These are phyloP conservation scores for Picus viridis DNA, from an alignment of 2,797 vertebrate genomes.

Conservation along the genomic window DNA sequence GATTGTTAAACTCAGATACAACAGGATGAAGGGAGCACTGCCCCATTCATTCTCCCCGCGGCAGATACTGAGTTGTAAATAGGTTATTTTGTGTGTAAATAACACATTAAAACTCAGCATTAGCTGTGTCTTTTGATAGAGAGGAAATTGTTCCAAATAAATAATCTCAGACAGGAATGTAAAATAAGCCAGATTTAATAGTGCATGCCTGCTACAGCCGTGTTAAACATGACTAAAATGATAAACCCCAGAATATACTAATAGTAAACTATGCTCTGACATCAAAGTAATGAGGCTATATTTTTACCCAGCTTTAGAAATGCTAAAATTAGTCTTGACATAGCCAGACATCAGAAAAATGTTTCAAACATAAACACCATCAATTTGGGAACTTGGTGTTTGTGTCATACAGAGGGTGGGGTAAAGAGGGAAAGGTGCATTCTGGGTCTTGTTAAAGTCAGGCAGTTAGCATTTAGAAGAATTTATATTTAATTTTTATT, in stretches of 20 bases:
- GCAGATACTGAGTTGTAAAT: constrained; percentile 87
- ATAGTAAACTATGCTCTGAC: constrained; percentile 85
- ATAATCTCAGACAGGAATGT: constrained; percentile 91
- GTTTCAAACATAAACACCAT: constrained; percentile 77
- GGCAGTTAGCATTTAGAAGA: constrained; percentile 38
- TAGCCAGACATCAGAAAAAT: constrained; percentile 80
- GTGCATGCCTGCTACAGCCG: constrained; percentile 79
- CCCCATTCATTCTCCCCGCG: constrained; percentile 88
- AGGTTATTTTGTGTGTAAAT: constrained; percentile 98
- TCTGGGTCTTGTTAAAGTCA: constrained; percentile 46
- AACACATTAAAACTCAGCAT: constrained; percentile 98
- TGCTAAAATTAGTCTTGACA: constrained; percentile 83
- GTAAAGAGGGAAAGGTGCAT: constrained; percentile 48
- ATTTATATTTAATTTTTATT: constrained; percentile 60
- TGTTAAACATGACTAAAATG: constrained; percentile 93
- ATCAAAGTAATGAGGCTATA: constrained; percentile 83
- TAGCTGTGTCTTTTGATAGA: constrained; percentile 91
- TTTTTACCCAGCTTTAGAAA: constrained; percentile 84
- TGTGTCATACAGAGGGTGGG: constrained; percentile 11
- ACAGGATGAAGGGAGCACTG: constrained; percentile 84
- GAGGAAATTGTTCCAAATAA: constrained; percentile 95
- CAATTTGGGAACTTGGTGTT: constrained; percentile 69
- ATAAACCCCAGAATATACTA: constrained; percentile 85
- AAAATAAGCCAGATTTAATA: constrained; percentile 89
- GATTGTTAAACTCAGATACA: constrained; percentile 98